Percentiles rank a stretch among this genome's conserved stretches.
These are phyloP conservation scores for Drosophila triauraria DNA, from an alignment of 1,140 invertebrate species.

Conservation along the genomic window DNA sequence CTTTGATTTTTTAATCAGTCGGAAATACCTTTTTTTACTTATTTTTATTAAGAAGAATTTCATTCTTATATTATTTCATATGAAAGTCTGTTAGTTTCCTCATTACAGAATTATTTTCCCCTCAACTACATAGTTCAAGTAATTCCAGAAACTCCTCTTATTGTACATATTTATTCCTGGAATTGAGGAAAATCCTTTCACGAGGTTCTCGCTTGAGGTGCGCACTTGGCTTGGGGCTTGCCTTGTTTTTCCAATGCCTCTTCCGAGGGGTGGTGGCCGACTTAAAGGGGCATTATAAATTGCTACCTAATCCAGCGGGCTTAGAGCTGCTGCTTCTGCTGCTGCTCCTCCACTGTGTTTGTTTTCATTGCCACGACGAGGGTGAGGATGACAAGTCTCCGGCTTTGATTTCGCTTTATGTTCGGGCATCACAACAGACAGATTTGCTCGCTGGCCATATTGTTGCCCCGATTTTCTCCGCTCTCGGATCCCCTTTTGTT, in stretches of 20 bases:
- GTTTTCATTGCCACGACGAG: slow-evolving; percentile 31
- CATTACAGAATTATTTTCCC: background rate
- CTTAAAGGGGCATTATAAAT: slow-evolving; percentile 55
- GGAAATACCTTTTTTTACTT: no score
- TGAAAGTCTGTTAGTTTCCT: background rate
- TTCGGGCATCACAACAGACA: slow-evolving; percentile 41
- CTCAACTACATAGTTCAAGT: background rate
- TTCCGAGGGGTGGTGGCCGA: background rate
- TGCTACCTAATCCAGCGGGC: slow-evolving; percentile 37
- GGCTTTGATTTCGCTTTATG: slow-evolving; percentile 48
- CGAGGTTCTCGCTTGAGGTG: background rate
- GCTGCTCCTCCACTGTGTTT: slow-evolving; percentile 22
- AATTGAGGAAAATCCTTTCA: slow-evolving; percentile 14
- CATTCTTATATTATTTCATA: background rate
- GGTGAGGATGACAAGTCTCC: slow-evolving; percentile 14
- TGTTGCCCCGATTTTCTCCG: slow-evolving; percentile 21
- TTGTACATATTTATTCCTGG: background rate
- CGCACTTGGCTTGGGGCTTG: background rate
- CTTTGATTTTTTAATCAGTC: no score
- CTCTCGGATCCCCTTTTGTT: background rate
- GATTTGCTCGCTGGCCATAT: slow-evolving; percentile 36
- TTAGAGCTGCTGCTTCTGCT: slow-evolving; percentile 4
- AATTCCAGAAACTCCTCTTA: background rate
- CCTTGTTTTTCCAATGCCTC: slow-evolving; percentile 7
- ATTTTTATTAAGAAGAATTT: no score